phyloP scores from a whole-genome alignment of 2,797 vertebrate genomes.

The Lepus townsendii region DNA sequence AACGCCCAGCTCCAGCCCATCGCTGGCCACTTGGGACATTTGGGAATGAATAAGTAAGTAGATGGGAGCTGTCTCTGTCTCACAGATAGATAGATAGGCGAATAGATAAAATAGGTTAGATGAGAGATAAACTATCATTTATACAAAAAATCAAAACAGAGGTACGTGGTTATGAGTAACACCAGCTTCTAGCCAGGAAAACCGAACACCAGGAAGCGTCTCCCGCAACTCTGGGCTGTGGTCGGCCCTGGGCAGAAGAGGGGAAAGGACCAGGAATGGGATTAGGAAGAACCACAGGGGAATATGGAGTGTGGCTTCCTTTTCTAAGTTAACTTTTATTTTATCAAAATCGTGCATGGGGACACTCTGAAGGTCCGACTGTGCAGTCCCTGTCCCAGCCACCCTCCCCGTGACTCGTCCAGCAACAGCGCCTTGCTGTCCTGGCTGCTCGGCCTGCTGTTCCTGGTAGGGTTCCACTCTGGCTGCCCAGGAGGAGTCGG shows the following conservation, averaged over 20 bases:
- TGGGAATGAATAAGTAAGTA: no score
- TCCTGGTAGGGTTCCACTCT: not conserved
- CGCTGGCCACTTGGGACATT: no score
- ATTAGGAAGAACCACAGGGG: not conserved
- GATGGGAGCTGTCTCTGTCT: no score
- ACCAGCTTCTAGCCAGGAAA: not conserved
- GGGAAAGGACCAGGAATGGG: not conserved
- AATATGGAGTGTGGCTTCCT: not conserved
- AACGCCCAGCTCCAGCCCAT: no score
- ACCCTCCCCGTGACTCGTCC: not conserved
- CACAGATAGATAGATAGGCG: no score
- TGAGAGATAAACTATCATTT: not conserved
- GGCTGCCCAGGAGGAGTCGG: no score
- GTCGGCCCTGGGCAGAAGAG: not conserved
- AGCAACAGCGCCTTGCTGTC: not conserved
- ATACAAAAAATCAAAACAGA: not conserved
- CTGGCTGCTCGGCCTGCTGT: not conserved
- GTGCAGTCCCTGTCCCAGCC: not conserved
- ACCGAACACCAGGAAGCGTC: not conserved
- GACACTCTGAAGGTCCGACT: not conserved
- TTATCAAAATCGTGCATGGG: not conserved
- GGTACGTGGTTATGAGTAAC: no score
- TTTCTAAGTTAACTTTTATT: not conserved
- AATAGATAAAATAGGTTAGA: no score
- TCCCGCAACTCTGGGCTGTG: not conserved